Conservation (phyloP, 2,888 invertebrate species). For the Syrista parreyssii region DNA sequence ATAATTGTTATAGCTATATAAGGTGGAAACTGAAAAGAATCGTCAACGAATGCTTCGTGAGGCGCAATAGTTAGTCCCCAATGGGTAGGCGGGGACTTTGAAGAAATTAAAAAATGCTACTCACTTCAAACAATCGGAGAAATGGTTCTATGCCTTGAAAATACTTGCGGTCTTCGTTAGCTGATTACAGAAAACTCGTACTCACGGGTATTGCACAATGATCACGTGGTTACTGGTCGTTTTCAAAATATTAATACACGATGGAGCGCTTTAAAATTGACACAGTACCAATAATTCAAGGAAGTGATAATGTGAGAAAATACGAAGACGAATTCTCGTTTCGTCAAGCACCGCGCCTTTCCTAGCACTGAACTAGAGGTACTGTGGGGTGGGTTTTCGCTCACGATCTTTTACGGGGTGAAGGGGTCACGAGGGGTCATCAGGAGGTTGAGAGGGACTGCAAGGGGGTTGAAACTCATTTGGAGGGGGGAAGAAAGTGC, state of each 20-base stretch:
- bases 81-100: neutral
- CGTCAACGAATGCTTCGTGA: neutral
- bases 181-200: neutral
- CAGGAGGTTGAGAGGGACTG: slow-evolving; percentile 4
- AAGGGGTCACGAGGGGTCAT: neutral
- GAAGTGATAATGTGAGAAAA: neutral
- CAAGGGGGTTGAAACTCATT: slow-evolving; percentile 17
- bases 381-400: slow-evolving; percentile 19
- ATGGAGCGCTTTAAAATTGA: neutral
- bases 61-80: neutral
- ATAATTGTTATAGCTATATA: neutral
- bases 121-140: neutral
- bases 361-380: slow-evolving; percentile 40
- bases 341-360: slow-evolving; percentile 40
- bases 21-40: neutral
- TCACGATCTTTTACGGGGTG: neutral
- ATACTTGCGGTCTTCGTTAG: neutral
- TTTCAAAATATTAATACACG: neutral
- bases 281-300: neutral
- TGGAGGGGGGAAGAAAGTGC: slow-evolving; percentile 57
- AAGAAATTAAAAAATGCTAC: neutral
- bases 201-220: neutral
- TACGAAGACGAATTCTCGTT: neutral
- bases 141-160: neutral
- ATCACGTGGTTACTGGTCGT: neutral